These are phyloP conservation scores for Triplophysa rosa DNA, from an alignment of 2,113 vertebrate genomes.

Conservation along the genomic window DNA sequence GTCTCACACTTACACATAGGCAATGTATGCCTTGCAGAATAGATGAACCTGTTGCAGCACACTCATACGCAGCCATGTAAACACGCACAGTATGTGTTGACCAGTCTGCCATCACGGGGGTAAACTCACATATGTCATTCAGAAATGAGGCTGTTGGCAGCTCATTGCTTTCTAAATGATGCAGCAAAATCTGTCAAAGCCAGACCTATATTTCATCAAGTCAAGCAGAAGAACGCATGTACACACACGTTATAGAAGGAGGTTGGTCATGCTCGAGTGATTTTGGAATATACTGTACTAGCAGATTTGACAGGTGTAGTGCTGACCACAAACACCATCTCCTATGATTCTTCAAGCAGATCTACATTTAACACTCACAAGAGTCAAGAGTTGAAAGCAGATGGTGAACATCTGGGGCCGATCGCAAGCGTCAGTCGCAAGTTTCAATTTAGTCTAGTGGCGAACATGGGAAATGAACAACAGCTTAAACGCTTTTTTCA, in stretches of 20 bases:
- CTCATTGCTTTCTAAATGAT: conserved; percentile 66
- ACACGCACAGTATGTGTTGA: conserved; percentile 33
- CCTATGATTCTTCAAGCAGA: conserved; percentile 28
- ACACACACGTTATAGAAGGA: conserved; percentile 34
- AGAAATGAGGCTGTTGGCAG: conserved; percentile 59
- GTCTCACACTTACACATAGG: conserved; percentile 3
- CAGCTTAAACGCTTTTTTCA: too few species aligned
- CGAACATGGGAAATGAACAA: too few species aligned
- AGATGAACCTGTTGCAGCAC: not conserved
- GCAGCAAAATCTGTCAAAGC: conserved; percentile 53
- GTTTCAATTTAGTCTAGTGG: too few species aligned
- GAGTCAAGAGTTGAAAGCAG: not conserved
- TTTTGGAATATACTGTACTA: not conserved
- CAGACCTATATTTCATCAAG: conserved; percentile 50
- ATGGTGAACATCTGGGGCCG: too few species aligned
- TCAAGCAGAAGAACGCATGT: conserved; percentile 27
- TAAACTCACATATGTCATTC: conserved; percentile 58
- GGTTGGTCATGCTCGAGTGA: conserved; percentile 25
- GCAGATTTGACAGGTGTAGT: conserved; percentile 18
- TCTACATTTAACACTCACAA: conserved; percentile 1
- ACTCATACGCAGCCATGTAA: not conserved
- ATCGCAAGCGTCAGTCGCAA: too few species aligned
- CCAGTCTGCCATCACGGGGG: conserved; percentile 46
- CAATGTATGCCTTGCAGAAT: not conserved
- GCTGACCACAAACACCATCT: conserved; percentile 4